Evolutionary conservation across 2,888 invertebrate species (phyloP).

Genomic region (Agrotis puta): DNA sequence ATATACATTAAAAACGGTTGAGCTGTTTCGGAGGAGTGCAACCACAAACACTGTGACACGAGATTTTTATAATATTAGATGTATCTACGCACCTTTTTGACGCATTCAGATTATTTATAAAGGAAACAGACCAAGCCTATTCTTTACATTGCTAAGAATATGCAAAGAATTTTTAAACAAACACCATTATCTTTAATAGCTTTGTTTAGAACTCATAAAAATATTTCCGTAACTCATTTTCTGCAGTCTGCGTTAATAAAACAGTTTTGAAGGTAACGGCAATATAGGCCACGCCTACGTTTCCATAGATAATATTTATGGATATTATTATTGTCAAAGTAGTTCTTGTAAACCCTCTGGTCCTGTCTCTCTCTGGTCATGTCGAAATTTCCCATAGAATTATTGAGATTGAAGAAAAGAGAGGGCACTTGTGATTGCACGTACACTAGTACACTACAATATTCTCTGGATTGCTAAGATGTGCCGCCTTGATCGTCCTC

Average conservation of each 20-base stretch:
- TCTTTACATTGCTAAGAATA: constrained; percentile 36
- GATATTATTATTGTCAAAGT: neutral
- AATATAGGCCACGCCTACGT: neutral
- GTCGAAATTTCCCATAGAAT: too few species aligned
- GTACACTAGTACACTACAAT: too few species aligned
- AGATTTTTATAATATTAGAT: too few species aligned
- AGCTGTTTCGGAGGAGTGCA: too few species aligned
- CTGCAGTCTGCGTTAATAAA: constrained; percentile 4
- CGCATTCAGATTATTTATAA: neutral
- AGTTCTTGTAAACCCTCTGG: neutral
- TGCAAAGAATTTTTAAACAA: constrained; percentile 47
- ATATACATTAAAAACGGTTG: too few species aligned
- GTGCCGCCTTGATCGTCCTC: too few species aligned
- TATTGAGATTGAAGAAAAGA: too few species aligned
- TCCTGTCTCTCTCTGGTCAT: too few species aligned
- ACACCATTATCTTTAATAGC: constrained; percentile 53
- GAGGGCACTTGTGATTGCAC: too few species aligned
- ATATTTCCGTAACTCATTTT: constrained; percentile 36
- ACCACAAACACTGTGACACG: too few species aligned
- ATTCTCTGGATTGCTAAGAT: too few species aligned
- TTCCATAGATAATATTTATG: neutral
- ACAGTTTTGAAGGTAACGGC: neutral
- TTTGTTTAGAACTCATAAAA: constrained; percentile 53
- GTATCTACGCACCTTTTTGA: neutral
- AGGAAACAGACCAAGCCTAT: constrained; percentile 47